Evolutionary conservation across 2,113 vertebrate genomes (phyloP).

Genomic region (Megaptera novaeangliae): DNA sequence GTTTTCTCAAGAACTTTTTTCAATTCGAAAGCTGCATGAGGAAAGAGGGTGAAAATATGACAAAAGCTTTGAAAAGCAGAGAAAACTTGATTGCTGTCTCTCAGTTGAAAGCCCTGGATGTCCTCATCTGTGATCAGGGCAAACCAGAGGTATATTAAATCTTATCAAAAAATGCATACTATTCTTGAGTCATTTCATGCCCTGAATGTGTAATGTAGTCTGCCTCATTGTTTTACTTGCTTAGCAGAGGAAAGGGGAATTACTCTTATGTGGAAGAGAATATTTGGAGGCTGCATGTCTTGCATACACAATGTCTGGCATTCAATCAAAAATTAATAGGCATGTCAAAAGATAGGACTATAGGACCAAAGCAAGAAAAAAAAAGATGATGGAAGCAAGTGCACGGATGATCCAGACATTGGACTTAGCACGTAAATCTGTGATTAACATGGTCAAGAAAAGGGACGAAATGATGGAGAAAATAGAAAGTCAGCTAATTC

Average conservation of each 20-base stretch:
- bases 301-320: too few species aligned
- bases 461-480: background rate
- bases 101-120: background rate
- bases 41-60: background rate
- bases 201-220: background rate
- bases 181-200: background rate
- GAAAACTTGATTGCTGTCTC: background rate
- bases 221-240: background rate
- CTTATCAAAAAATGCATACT: background rate
- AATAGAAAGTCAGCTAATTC: background rate
- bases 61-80: background rate
- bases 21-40: background rate
- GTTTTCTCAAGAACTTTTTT: background rate
- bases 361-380: background rate
- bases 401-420: background rate
- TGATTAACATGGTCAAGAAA: background rate
- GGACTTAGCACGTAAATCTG: background rate
- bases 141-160: background rate
- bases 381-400: background rate
- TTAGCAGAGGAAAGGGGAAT: too few species aligned
- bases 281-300: background rate
- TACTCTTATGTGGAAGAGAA: background rate
- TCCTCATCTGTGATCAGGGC: background rate
- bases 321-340: background rate
- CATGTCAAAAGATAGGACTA: background rate